phyloP scores from a whole-genome alignment of 1,140 invertebrate species.

The Rhyacophila brunnea region DNA sequence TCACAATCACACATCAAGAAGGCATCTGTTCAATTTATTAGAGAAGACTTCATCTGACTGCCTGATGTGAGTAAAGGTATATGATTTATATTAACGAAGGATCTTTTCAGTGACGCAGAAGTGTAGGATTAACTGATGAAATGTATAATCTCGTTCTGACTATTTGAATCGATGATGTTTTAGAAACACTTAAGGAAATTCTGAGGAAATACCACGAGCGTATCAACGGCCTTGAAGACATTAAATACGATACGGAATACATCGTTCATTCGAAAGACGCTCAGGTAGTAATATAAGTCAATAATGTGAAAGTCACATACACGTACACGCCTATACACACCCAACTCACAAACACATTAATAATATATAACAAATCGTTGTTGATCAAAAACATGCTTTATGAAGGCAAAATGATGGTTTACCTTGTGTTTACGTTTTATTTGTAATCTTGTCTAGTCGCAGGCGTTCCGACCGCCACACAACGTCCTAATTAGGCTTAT shows the following conservation, averaged over 20 bases:
- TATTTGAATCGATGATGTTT: slow-evolving; percentile 41
- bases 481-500: no score
- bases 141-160: slow-evolving; percentile 12
- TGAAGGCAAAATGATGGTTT: no score
- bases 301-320: slow-evolving; percentile 2
- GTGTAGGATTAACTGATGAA: background rate
- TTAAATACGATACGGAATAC: slow-evolving; percentile 98
- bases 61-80: no score
- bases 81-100: background rate
- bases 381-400: no score
- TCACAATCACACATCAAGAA: background rate
- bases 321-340: slow-evolving; percentile 11
- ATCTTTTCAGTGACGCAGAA: background rate
- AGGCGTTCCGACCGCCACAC: no score
- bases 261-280: slow-evolving; percentile 96
- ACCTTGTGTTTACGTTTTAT: no score
- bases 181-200: slow-evolving; percentile 76
- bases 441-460: no score
- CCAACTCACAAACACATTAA: slow-evolving; percentile 36
- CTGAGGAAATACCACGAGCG: slow-evolving; percentile 85
- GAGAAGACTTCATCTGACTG: no score
- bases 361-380: slow-evolving; percentile 13
- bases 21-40: background rate
- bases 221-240: slow-evolving; percentile 85
- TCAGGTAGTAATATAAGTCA: slow-evolving; percentile 67